Evolutionary conservation across 2,797 vertebrate genomes (phyloP).

Genomic region (Pipistrellus nathusii): DNA sequence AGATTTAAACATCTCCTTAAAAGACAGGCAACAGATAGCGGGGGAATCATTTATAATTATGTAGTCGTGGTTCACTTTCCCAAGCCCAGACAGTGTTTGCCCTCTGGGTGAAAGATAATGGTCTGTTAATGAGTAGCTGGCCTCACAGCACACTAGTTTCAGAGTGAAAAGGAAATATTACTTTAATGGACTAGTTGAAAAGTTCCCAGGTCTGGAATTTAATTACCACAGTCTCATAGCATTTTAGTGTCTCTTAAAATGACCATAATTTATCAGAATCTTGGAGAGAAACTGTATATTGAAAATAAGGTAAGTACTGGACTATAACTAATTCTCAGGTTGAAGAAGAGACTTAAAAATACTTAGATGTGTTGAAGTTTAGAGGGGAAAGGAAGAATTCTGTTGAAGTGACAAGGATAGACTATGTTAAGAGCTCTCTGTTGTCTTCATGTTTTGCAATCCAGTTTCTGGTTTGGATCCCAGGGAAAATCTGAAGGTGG

Average conservation of each 20-base stretch:
- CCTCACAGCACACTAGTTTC: background rate
- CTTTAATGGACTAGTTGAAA: constrained; percentile 70
- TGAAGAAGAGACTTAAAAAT: constrained; percentile 3
- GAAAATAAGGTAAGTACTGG: background rate
- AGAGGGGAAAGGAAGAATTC: background rate
- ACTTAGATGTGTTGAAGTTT: background rate
- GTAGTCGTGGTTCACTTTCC: background rate
- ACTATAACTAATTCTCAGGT: background rate
- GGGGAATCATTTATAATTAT: constrained; percentile 47
- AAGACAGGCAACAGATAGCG: background rate
- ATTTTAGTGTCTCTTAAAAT: constrained; percentile 60
- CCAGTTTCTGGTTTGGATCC: background rate
- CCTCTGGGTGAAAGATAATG: constrained; percentile 33
- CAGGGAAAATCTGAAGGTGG: background rate
- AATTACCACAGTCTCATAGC: constrained; percentile 61
- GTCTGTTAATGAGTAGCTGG: constrained; percentile 36
- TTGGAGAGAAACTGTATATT: background rate
- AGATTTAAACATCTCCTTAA: constrained; percentile 21
- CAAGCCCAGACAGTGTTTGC: background rate
- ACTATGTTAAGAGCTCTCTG: background rate
- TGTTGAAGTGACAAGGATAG: background rate
- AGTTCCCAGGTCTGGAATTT: constrained; percentile 65
- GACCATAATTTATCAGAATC: constrained; percentile 57
- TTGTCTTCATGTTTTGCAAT: background rate
- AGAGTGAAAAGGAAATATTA: constrained; percentile 61